Percentiles rank a stretch among this genome's conserved stretches.
Evolutionary conservation across 2,888 invertebrate genomes (phyloP).

Genomic region (Drosophila ezoana): DNA sequence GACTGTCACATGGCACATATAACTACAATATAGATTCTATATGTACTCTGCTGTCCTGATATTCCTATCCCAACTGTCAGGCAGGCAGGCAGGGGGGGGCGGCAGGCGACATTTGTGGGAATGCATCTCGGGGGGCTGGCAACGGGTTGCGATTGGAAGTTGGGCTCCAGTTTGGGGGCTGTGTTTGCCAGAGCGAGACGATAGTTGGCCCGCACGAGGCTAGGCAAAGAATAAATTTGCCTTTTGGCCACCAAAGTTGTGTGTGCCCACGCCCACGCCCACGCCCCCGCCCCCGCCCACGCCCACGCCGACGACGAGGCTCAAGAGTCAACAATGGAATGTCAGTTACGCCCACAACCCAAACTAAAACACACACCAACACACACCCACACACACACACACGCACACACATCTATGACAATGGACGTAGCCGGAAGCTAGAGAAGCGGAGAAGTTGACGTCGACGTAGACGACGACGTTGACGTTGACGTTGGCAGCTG

Average conservation of each 20-base stretch:
- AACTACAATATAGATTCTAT: constrained; percentile 27
- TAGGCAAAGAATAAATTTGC: constrained; percentile 64
- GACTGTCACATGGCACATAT: constrained; percentile 16
- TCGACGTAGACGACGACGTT: constrained; percentile 11
- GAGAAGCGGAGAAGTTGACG: constrained; percentile 28
- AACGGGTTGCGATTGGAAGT: background rate
- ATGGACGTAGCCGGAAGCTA: constrained; percentile 60
- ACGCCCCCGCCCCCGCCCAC: constrained; percentile 1
- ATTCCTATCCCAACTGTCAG: constrained; percentile 20
- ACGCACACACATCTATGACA: constrained; percentile 38
- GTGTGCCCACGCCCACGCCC: constrained; percentile 17
- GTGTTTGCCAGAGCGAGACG: constrained; percentile 32
- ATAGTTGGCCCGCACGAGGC: constrained; percentile 10
- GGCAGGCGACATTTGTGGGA: constrained; percentile 37
- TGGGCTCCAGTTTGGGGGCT: constrained; percentile 4
- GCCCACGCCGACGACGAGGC: constrained; percentile 26
- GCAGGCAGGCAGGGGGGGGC: background rate
- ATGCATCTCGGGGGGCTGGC: constrained; percentile 32
- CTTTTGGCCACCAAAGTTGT: constrained; percentile 71
- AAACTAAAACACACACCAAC: constrained; percentile 24
- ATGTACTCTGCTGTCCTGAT: constrained; percentile 12
- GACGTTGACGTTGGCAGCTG: constrained; percentile 45
- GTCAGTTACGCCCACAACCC: constrained; percentile 50
- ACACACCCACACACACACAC: constrained; percentile 16
- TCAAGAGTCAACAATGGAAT: constrained; percentile 68